A percentile compares a stretch with the other conserved stretches of the same genome.
phyloP scores from a whole-genome alignment of 2,113 vertebrate genomes.

The Petrocephalus microphthalmus region DNA sequence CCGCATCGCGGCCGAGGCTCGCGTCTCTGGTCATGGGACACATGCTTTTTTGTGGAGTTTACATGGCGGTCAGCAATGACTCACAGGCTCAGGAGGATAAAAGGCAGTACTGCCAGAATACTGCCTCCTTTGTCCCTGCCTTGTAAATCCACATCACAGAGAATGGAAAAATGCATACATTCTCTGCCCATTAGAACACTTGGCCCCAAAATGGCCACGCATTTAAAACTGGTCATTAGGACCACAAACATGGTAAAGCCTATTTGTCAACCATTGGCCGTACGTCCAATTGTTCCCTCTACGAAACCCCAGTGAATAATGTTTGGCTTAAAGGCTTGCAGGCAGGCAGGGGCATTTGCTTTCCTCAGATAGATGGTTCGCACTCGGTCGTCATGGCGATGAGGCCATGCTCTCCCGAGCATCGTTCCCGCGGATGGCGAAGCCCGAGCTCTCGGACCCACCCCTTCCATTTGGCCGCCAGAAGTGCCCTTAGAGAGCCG shows the following conservation, averaged over 20 bases:
- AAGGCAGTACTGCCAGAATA: neutral
- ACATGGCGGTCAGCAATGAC: neutral
- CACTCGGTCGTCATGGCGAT: slow-evolving; percentile 41
- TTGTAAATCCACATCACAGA: slow-evolving; percentile 34
- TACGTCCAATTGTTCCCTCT: slow-evolving; percentile 56
- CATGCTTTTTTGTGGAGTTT: neutral
- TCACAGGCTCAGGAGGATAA: neutral
- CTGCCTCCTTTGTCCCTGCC: neutral
- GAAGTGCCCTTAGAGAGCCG: neutral
- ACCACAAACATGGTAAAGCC: slow-evolving; percentile 45
- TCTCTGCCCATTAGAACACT: slow-evolving; percentile 47
- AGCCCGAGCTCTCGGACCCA: neutral
- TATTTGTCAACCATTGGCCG: slow-evolving; percentile 53
- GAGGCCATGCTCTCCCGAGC: slow-evolving; percentile 11
- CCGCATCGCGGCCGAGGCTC: neutral
- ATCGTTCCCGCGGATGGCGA: slow-evolving; percentile 26
- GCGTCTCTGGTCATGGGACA: neutral
- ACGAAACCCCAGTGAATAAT: slow-evolving; percentile 43
- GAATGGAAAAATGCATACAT: slow-evolving; percentile 46
- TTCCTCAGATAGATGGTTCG: slow-evolving; percentile 41
- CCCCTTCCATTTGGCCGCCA: neutral
- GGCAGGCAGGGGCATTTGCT: slow-evolving; percentile 33
- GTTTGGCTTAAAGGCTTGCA: slow-evolving; percentile 44
- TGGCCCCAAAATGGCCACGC: slow-evolving; percentile 47
- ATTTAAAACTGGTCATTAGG: slow-evolving; percentile 57